phyloP scores from a whole-genome alignment of 2,797 vertebrate species.

The Chaetodon trifasciatus region DNA sequence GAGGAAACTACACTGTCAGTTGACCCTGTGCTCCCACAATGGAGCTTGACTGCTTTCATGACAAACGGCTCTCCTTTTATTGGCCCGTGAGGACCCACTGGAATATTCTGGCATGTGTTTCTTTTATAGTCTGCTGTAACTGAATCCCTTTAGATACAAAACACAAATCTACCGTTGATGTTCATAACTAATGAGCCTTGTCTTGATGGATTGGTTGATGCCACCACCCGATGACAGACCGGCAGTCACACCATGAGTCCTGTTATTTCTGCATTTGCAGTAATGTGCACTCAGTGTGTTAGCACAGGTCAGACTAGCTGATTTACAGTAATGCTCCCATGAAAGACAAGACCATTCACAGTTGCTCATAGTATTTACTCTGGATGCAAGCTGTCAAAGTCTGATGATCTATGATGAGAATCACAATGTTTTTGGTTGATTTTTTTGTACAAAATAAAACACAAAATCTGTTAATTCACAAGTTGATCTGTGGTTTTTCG shows the following conservation, averaged over 20 bases:
- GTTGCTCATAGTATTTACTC: neutral
- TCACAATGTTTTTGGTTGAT: neutral
- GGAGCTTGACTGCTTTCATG: conserved; percentile 32
- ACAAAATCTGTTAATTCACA: neutral
- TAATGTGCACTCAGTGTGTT: neutral
- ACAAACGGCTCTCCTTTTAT: conserved; percentile 45
- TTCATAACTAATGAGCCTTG: conserved; percentile 71
- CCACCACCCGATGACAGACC: conserved; percentile 5
- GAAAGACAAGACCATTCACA: neutral
- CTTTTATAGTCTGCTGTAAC: conserved; percentile 67
- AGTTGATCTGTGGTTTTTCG: neutral
- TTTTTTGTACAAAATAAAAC: conserved; percentile 14
- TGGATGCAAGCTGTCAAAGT: neutral
- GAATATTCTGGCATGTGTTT: conserved; percentile 62
- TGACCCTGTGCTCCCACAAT: conserved; percentile 37
- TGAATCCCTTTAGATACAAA: conserved; percentile 57
- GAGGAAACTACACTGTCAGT: conserved; percentile 34
- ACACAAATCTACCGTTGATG: conserved; percentile 64
- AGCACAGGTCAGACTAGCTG: neutral
- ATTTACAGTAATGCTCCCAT: neutral
- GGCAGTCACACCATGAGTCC: neutral
- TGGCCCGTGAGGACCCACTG: conserved; percentile 29
- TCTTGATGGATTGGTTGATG: conserved; percentile 44
- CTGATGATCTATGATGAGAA: neutral
- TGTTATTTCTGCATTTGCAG: conserved; percentile 15